Evolutionary conservation across 2,888 invertebrate species (phyloP), one percentile per base, ranked within the genome.

Genomic region (Petrolisthes manimaculis): DNA sequence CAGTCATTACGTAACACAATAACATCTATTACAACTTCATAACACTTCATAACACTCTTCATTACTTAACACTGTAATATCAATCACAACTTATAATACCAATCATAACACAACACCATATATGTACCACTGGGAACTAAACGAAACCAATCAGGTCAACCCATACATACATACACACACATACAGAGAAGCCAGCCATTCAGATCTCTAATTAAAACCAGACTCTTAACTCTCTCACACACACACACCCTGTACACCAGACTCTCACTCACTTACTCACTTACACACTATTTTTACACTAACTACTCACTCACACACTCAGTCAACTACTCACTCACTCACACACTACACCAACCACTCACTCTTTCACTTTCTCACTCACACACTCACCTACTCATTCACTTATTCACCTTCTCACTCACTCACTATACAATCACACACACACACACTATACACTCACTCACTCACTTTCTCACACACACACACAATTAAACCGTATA

Each of bases 381-480:
- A 67, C 69, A 5, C 69, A 5, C 69, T 69, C 69, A 69, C 71
- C 51, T 53, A 69, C 71, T 61, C 83, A 69, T 71, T 61, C 71
- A 69, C 71, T 51, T 53, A 51, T 71, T 61, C 74, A 51, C 83
- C 14, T n/a, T 37, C 51, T 56, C 53, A 67, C 69, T 56, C 51
- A 67, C 51, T 37, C 18, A 37, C 37, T 37, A 37, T 37, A 37
- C 37, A 37, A 0, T 2, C 37, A 37, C 37, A n/a, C 37, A 37
- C 37, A 74, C 18, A 37, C 37, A 37, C 37, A 37, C 37, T 37
- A 37, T 37, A 37, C 37, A 37, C 37, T 2, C 37, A 37, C 37
- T n/a, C 37, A 37, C 37, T 37, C 37, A 37, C 37, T 37, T 2
- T 1, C 37, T 37, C 37, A 37, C 37, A 0, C 2, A 83, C n/a